phyloP scores from a whole-genome alignment of 2,797 vertebrate species.

The Morelia viridis region DNA sequence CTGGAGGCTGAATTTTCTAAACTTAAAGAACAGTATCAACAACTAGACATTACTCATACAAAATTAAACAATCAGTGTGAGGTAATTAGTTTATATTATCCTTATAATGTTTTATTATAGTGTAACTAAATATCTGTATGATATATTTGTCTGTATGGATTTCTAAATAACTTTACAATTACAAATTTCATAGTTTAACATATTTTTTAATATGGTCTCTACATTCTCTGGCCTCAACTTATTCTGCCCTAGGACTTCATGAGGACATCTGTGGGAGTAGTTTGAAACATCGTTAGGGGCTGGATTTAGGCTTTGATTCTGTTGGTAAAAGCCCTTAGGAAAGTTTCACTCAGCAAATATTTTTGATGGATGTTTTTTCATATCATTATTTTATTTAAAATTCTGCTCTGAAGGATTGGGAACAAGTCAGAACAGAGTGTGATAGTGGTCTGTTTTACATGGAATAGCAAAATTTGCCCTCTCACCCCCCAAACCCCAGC shows the following conservation, averaged over 20 bases:
- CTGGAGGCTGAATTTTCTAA: conserved; percentile 96
- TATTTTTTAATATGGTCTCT: background rate
- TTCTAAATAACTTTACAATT: background rate
- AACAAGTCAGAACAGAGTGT: background rate
- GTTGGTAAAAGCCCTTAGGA: background rate
- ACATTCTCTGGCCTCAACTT: background rate
- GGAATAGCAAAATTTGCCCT: background rate
- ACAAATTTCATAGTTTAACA: background rate
- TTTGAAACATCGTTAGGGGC: background rate
- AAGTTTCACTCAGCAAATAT: background rate
- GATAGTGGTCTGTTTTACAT: background rate
- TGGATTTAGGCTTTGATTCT: background rate
- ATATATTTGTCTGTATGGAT: background rate
- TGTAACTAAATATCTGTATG: background rate
- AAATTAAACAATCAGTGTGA: conserved; percentile 98
- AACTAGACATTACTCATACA: conserved; percentile 94
- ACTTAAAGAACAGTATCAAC: conserved; percentile 93
- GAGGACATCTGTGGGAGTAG: background rate
- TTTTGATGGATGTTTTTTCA: too few species aligned
- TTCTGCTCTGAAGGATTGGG: background rate
- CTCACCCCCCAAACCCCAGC: background rate
- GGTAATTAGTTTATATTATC: conserved; percentile 66
- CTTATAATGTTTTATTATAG: background rate
- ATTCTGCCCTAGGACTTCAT: background rate
- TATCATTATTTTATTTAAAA: background rate